These are phyloP conservation scores for Ernsta delagoae DNA, from an alignment of 2,888 invertebrate genomes.

Conservation along the genomic window DNA sequence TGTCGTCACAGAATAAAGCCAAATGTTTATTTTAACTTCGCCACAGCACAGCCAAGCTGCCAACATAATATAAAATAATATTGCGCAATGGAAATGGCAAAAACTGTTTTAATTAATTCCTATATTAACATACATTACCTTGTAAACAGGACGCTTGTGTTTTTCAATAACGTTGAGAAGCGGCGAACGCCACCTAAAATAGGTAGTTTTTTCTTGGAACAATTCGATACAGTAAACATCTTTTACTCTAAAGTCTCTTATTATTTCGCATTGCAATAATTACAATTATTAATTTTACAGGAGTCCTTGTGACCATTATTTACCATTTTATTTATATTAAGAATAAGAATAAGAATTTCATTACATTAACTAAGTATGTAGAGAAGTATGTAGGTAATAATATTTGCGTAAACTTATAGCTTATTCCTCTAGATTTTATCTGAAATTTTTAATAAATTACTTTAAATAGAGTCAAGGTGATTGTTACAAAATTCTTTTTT, in stretches of 20 bases:
- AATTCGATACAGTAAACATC: slow-evolving; percentile 22
- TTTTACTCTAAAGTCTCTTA: slow-evolving; percentile 3
- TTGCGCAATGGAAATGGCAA: slow-evolving; percentile 40
- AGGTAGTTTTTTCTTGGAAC: slow-evolving; percentile 31
- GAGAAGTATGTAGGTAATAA: no score
- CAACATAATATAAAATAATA: slow-evolving; percentile 37
- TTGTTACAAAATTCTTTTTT: no score
- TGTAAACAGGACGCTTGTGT: slow-evolving; percentile 44
- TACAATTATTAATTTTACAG: neutral
- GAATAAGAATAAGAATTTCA: no score
- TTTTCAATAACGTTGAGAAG: slow-evolving; percentile 47
- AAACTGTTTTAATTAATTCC: slow-evolving; percentile 45
- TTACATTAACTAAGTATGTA: no score
- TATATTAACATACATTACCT: slow-evolving; percentile 53
- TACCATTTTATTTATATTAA: no score
- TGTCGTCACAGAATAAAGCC: slow-evolving; percentile 19
- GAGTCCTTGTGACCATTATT: neutral
- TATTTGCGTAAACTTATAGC: no score
- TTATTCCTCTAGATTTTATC: no score
- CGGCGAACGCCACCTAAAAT: slow-evolving; percentile 45
- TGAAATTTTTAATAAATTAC: no score
- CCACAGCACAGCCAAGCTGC: slow-evolving; percentile 32
- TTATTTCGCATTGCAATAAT: slow-evolving; percentile 44
- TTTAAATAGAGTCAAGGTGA: no score
- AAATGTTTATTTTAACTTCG: slow-evolving; percentile 33